Conservation (phyloP, 2,797 vertebrate genomes). For the Psittacula echo region DNA sequence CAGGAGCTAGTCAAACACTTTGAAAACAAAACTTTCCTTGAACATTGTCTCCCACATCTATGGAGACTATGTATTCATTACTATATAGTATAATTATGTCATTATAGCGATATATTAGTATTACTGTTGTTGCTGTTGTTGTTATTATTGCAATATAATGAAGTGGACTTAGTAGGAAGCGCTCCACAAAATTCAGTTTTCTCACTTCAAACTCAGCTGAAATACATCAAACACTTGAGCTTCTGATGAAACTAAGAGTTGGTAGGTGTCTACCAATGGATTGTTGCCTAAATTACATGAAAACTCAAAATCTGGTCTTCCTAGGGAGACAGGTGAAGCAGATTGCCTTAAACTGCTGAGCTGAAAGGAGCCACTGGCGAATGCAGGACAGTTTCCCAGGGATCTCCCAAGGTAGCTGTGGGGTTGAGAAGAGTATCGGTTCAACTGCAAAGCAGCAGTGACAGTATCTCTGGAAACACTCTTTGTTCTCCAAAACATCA, state of each 20-base stretch:
- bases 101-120: neutral
- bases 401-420: neutral
- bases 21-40: neutral
- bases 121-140: neutral
- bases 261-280: neutral
- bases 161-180: neutral
- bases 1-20: neutral
- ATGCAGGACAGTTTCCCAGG: fast-evolving
- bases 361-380: neutral
- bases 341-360: neutral
- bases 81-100: no score
- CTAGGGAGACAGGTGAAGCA: neutral
- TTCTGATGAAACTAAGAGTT: neutral
- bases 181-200: neutral
- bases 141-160: neutral
- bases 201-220: neutral
- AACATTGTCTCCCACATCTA: neutral
- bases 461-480: neutral
- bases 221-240: fast-evolving
- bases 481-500: neutral
- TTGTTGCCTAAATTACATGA: neutral
- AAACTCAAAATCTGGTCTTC: neutral
- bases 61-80: neutral
- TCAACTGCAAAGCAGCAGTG: neutral
- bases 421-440: neutral